Evolutionary conservation across 2,113 vertebrate species (phyloP), one percentile per base, ranked within the genome.

Genomic region (Lycaon pictus): DNA sequence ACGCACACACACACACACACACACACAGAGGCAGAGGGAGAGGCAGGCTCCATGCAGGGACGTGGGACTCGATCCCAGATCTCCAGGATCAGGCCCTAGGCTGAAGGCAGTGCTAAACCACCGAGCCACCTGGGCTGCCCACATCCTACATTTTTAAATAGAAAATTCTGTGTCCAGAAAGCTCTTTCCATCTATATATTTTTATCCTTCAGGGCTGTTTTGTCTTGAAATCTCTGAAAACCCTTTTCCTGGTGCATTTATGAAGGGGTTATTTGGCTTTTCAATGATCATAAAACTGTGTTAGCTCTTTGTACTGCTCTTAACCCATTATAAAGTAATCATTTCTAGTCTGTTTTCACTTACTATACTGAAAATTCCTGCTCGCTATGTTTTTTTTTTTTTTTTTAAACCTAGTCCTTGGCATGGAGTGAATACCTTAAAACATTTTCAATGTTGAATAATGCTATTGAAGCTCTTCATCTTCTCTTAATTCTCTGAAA

Each of bases 361-460:
- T 11, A 84, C n/a, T 76, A 83, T 23, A 67, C 32, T 92, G 67
- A 93, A 96, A 93, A 82, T 7, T 79, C 19, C 35, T 71, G 12
- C 77, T 90, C 2, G 56, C 3, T 15, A 76, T 60, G 56, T 71
- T 79, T 20, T 27, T n/a, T 88, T 83, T 55, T n/a, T n/a, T 55
- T n/a, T 90, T 88, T 55, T 65, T 63, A 72, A 17, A 63, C 22
- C 20, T 71, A 56, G 74, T 74, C 1, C 9, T 86, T 86, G 56
- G n/a, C 86, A 69, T 79, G 80, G 9, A 90, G 2, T 67, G 71
- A 63, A n/a, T 53, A 1, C 4, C 9, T 1, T 72, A 79, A 96
- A 85, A 43, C 82, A 27, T 2, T 83, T n/a, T 77, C 77, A 77
- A 85, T 92, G n/a, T 55, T 98, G 35, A 94, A 1, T 91, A 85